Evolutionary conservation across 2,888 invertebrate genomes (phyloP), one percentile per base, ranked within the genome.

Genomic region (Meiosimyza platycephala): DNA sequence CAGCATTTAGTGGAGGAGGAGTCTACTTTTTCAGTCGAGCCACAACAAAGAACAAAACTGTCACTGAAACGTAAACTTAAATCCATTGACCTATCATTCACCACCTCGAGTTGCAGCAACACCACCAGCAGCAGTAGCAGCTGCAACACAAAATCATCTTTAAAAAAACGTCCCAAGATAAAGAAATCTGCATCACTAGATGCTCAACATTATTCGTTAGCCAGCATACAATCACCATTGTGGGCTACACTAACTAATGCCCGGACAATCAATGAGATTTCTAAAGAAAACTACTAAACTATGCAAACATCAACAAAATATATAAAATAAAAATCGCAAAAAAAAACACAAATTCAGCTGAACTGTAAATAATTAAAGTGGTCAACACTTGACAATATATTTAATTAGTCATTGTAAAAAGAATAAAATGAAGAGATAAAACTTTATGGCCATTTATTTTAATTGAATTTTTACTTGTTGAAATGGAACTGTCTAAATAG

Each of bases 181-280:
- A 81, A 81, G 18, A 85, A 83, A 66, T 84, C 84, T 4, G 80
- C 80, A 48, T 84, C 84, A 0, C 68, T 85, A 52, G 85, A 84
- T 69, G 79, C 83, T 11, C 82, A 84, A 28, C 76, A 79, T 47
- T 85, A 78, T 68, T 81, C 85, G 12, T 71, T 85, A 74, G 85
- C 89, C 52, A 89, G 90, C 72, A 91, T 90, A 86, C 93, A 92
- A 81, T 93, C 94, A 76, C 94, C 94, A 66, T 89, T 95, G 78
- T 94, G 94, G 94, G 93, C 93, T 68, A 92, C 94, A 69, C 89
- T 94, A 80, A 94, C 94, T 71, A 91, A 91, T 82, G 93, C 92
- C 81, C 92, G 93, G 82, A 88, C 90, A 72, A 87, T 89, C 75
- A 86, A 83, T 77, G 87, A 87, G 76, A 79, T 85, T 76, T 82